These are phyloP conservation scores for Hydraecia micacea DNA, from an alignment of 2,888 invertebrate genomes.

Conservation along the genomic window DNA sequence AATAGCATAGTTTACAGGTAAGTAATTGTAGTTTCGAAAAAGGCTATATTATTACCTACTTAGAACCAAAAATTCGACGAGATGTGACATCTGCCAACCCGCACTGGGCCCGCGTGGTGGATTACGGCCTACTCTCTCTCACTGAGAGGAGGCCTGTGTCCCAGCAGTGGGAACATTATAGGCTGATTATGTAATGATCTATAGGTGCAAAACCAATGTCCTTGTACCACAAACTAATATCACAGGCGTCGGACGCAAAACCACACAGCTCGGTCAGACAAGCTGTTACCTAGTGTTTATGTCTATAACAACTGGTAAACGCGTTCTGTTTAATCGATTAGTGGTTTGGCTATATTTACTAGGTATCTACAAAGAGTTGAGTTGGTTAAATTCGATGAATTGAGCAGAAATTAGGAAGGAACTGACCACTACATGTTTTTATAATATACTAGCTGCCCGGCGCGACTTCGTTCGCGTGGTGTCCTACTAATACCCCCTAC, in stretches of 20 bases:
- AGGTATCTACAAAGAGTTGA: not conserved
- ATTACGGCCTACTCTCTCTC: no score
- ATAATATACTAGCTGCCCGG: no score
- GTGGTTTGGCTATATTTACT: not conserved
- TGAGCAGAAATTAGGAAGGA: not conserved
- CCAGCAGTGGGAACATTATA: not conserved
- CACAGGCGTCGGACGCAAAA: constrained; percentile 7
- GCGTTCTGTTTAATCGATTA: not conserved
- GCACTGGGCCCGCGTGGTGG: no score
- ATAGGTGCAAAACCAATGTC: not conserved
- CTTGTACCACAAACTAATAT: constrained; percentile 1
- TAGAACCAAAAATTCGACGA: no score
- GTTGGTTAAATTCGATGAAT: not conserved
- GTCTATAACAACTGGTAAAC: not conserved
- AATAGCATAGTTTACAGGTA: no score
- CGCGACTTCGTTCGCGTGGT: no score
- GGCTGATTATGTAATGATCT: no score
- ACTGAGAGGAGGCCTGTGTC: not conserved
- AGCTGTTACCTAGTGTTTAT: constrained; percentile 20
- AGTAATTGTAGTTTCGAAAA: no score
- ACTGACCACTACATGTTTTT: not conserved
- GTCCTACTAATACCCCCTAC: no score
- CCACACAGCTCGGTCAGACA: constrained; percentile 26
- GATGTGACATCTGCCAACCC: no score
- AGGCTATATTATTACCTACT: no score